Evolutionary conservation across 2,888 invertebrate genomes (phyloP), one percentile per base, ranked within the genome.

Genomic region (Caprella mutica): DNA sequence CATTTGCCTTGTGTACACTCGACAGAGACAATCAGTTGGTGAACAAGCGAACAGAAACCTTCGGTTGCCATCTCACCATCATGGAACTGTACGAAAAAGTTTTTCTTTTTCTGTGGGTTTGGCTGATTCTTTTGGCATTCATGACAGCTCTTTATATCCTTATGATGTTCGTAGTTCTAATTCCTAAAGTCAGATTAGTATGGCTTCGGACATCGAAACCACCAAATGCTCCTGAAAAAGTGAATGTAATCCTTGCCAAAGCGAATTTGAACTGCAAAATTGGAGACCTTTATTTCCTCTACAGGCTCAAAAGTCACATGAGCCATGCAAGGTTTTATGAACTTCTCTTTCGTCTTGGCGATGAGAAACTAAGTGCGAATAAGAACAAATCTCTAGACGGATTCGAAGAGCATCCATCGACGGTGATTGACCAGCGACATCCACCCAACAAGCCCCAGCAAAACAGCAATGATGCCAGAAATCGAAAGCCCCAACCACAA

Each of bases 51-150:
- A 55, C 52, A 2, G 64, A 64, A 35, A 50, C 50, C 3, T 58
- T 64, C n/a, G 64, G 64, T 60, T 64, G 60, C 30, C 64, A 64
- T 29, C 52, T 64, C 17, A 64, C 64, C 52, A 60, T 64, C 43
- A 60, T 60, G 64, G 64, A 64, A 38, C 43, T 64, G n/a, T 64
- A 60, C 46, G 64, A 64, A 44, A 64, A 64, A 46, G 21, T 60
- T 9, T 64, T 64, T 56, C 27, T 64, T 30, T 40, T 38, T 4
- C 30, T 64, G 38, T 64, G 64, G 64, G 12, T 64, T 30, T 64
- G 64, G 64, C 56, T 64, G 26, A 58, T 64, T 40, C 3, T 64
- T 8, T 52, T 64, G 17, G 54, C 53, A 23, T 43, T 58, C 56
- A n/a, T 64, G 40, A 64, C 64, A 14, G 35, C 40, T 19, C 46